A percentile compares a stretch with the other conserved stretches of the same genome.
phyloP scores from a whole-genome alignment of 2,797 vertebrate species.

The Enteromius mattozi region DNA sequence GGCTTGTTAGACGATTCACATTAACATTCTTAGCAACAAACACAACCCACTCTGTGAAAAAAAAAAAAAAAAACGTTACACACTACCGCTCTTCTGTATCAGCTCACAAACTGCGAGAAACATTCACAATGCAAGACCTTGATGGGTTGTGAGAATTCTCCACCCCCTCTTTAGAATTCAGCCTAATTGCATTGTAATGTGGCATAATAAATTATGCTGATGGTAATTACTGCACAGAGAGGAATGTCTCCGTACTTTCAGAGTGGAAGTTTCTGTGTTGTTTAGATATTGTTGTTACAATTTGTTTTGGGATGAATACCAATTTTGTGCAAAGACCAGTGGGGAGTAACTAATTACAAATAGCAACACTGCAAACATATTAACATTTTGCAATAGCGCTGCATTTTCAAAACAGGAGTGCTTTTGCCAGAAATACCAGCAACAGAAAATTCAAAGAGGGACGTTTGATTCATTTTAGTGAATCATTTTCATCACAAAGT shows the following conservation, averaged over 20 bases:
- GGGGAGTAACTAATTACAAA: constrained; percentile 26
- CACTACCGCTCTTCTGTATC: constrained; percentile 27
- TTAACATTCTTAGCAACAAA: constrained; percentile 54
- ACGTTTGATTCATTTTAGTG: not conserved
- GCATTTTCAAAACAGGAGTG: not conserved
- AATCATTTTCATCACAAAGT: not conserved
- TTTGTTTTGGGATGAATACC: constrained; percentile 31
- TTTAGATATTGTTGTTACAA: constrained; percentile 30
- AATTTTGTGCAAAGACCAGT: constrained; percentile 15
- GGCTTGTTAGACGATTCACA: constrained; percentile 51
- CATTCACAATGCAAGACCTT: not conserved
- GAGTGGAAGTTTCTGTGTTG: constrained; percentile 14
- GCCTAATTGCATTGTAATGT: constrained; percentile 47
- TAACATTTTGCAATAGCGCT: not conserved
- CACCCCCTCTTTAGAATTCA: constrained; percentile 31
- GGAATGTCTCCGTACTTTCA: constrained; percentile 27
- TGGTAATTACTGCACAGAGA: constrained; percentile 31
- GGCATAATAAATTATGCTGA: constrained; percentile 43
- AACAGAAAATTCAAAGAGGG: not conserved
- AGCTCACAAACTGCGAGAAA: not conserved
- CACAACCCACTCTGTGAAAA: constrained; percentile 18
- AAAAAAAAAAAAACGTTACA: constrained; percentile 10
- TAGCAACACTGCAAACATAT: constrained; percentile 2
- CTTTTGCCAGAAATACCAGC: not conserved
- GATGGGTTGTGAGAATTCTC: constrained; percentile 33